Evolutionary conservation across 2,797 vertebrate species (phyloP).

Genomic region (Furcifer pardalis): DNA sequence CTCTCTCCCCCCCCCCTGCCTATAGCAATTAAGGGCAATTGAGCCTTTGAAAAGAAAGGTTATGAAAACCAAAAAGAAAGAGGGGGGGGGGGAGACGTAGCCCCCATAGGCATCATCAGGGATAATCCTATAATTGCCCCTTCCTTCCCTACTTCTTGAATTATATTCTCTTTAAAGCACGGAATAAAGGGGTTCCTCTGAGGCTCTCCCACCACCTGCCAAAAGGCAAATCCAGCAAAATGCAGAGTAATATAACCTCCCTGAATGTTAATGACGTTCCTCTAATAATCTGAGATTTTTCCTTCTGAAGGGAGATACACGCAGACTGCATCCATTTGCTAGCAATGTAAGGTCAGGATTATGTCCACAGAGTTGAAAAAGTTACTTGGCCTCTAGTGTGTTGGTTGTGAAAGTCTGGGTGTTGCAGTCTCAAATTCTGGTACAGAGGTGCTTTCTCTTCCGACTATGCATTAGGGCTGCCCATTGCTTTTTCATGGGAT

Average conservation of each 20-base stretch:
- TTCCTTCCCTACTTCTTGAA: neutral
- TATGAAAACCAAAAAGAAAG: neutral
- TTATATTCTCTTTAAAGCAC: neutral
- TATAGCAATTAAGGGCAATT: slow-evolving; percentile 8
- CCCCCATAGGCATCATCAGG: neutral
- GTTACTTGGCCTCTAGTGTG: too few relatives aligned
- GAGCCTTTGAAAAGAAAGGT: neutral
- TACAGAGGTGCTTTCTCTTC: too few relatives aligned
- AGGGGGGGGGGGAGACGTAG: neutral
- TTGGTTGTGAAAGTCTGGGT: too few relatives aligned
- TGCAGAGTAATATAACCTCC: fast-evolving
- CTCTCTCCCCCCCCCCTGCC: slow-evolving; percentile 7
- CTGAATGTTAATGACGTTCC: neutral
- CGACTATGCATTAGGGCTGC: too few relatives aligned
- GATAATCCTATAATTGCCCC: neutral
- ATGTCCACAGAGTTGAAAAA: too few relatives aligned
- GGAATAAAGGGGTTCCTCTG: neutral
- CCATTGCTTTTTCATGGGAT: too few relatives aligned
- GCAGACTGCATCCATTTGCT: too few relatives aligned
- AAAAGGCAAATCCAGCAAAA: neutral
- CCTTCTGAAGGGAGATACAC: too few relatives aligned
- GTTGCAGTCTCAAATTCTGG: too few relatives aligned
- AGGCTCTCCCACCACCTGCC: neutral
- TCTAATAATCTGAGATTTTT: neutral
- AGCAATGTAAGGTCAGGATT: too few relatives aligned